Evolutionary conservation across 35 echinoderm and acorn worm species (phyloP).

Genomic region (Eucidaris tribuloides): DNA sequence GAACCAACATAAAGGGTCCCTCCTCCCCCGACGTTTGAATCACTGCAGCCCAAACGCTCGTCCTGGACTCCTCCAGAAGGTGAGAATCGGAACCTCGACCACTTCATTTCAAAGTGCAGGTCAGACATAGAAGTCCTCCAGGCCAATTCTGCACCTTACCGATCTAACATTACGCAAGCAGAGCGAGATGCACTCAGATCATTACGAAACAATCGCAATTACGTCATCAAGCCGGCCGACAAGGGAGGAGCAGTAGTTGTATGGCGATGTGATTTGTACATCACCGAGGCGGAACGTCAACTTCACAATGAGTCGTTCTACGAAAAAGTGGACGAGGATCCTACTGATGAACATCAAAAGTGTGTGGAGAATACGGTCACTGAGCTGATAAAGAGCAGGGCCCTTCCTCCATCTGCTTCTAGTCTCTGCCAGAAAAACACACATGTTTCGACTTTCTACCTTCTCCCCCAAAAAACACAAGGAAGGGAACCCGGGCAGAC

Average conservation of each 20-base stretch:
- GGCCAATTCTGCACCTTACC: no score
- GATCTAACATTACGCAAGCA: neutral
- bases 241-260: slow-evolving; percentile 1
- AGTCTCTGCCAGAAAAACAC: neutral
- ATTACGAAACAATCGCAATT: neutral
- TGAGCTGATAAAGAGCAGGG: neutral
- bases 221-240: slow-evolving; percentile 5
- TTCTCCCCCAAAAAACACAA: slow-evolving; percentile 35
- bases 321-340: neutral
- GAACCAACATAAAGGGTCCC: neutral
- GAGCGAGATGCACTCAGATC: neutral
- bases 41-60: neutral
- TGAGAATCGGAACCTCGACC: neutral
- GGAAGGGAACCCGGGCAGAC: slow-evolving; percentile 4
- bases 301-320: neutral
- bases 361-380: neutral
- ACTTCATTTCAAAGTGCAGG: neutral
- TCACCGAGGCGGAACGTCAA: slow-evolving; percentile 19
- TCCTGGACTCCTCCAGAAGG: slow-evolving; percentile 8
- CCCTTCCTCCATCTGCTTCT: neutral
- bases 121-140: neutral
- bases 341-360: neutral
- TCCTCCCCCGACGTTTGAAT: neutral
- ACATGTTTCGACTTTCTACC: neutral
- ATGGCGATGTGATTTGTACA: slow-evolving; percentile 6